Conservation (phyloP, 2,888 invertebrate species). For the Ornithoptera alexandrae region DNA sequence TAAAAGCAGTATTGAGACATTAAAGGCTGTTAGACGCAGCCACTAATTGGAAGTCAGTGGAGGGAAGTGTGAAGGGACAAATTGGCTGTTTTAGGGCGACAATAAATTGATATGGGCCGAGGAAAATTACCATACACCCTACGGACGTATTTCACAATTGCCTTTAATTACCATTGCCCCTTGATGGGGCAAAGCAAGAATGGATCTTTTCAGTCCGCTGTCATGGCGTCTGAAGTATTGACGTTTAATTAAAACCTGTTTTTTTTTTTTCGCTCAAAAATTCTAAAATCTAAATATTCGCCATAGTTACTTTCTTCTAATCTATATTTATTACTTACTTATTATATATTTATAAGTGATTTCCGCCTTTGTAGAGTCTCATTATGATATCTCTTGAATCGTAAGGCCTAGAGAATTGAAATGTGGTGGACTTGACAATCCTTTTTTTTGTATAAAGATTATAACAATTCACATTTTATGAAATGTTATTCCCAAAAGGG, state of each 20-base stretch:
- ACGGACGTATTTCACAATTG: slow-evolving; percentile 69
- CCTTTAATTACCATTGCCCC: slow-evolving; percentile 64
- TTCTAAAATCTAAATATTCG: too few species aligned
- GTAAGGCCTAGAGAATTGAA: too few species aligned
- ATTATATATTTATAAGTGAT: too few species aligned
- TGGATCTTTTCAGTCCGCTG: slow-evolving; percentile 44
- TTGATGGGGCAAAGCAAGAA: slow-evolving; percentile 54
- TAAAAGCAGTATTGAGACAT: slow-evolving; percentile 59
- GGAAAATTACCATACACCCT: slow-evolving; percentile 69
- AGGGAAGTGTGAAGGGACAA: slow-evolving; percentile 61
- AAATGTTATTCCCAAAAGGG: too few species aligned
- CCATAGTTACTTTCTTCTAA: too few species aligned
- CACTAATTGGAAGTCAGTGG: slow-evolving; percentile 65
- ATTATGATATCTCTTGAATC: too few species aligned
- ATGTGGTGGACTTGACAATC: too few species aligned
- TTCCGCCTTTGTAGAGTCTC: too few species aligned
- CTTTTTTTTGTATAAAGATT: too few species aligned
- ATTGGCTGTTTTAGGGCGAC: slow-evolving; percentile 73
- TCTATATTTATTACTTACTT: too few species aligned
- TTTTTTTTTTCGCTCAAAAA: slow-evolving; percentile 2
- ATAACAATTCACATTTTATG: too few species aligned
- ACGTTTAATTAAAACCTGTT: slow-evolving; percentile 24
- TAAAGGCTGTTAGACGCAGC: slow-evolving; percentile 56
- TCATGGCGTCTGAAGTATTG: slow-evolving; percentile 37
- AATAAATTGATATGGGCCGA: slow-evolving; percentile 74